Evolutionary conservation across 1,140 invertebrate species (phyloP).

Genomic region (Carposina sasakii): DNA sequence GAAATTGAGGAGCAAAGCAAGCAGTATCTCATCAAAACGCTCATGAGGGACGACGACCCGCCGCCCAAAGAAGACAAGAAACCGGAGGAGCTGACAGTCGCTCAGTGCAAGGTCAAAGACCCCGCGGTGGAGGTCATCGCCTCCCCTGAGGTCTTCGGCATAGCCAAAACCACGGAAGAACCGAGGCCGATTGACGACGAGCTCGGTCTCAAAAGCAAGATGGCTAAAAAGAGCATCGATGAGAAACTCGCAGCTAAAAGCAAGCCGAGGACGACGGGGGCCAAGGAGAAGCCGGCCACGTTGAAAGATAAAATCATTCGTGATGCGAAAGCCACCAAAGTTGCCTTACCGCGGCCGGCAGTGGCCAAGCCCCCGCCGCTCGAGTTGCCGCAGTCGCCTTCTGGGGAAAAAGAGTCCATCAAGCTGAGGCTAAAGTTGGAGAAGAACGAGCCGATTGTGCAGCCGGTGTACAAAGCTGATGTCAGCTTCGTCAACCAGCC

Average conservation of each 20-base stretch:
- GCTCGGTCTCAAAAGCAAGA: constrained; percentile 58
- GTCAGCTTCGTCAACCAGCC: constrained; percentile 77
- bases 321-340: constrained; percentile 56
- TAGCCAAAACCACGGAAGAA: constrained; percentile 46
- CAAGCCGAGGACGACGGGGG: constrained; percentile 49
- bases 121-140: constrained; percentile 23
- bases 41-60: constrained; percentile 61
- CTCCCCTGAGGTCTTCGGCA: constrained; percentile 49
- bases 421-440: constrained; percentile 88
- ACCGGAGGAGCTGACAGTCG: constrained; percentile 52
- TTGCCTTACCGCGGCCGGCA: constrained; percentile 48
- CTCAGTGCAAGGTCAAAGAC: constrained; percentile 52
- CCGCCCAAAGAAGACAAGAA: constrained; percentile 57
- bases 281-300: constrained; percentile 55
- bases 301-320: constrained; percentile 58
- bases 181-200: constrained; percentile 44
- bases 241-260: constrained; percentile 45
- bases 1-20: constrained; percentile 67
- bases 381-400: constrained; percentile 54
- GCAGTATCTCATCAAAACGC: constrained; percentile 64
- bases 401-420: constrained; percentile 80
- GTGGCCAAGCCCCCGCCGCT: constrained; percentile 45
- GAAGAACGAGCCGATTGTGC: constrained; percentile 83
- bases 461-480: constrained; percentile 85
- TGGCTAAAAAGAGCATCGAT: constrained; percentile 57